Evolutionary conservation across 2,888 invertebrate genomes (phyloP).

Genomic region (Euspilapteryx auroguttella): DNA sequence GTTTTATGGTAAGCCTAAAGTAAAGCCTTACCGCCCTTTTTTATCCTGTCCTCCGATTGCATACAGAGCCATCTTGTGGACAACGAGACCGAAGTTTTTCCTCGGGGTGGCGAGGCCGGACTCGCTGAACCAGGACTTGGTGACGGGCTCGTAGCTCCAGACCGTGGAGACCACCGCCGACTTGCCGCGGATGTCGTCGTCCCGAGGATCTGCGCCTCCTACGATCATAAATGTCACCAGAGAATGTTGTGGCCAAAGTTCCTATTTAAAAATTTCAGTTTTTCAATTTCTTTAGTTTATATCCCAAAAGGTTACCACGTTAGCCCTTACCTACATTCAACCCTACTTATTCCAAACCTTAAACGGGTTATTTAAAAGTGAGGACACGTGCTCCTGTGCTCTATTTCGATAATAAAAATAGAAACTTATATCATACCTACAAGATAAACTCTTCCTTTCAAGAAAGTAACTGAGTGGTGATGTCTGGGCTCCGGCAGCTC

Average conservation of each 20-base stretch:
- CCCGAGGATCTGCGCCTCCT: constrained; percentile 69
- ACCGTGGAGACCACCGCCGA: constrained; percentile 63
- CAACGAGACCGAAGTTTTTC: constrained; percentile 72
- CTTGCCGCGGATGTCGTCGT: constrained; percentile 57
- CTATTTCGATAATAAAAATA: too few relatives aligned
- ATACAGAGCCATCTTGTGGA: constrained; percentile 65
- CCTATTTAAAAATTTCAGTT: constrained; percentile 2
- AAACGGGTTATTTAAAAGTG: too few relatives aligned
- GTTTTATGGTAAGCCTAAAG: too few relatives aligned
- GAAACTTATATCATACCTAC: too few relatives aligned
- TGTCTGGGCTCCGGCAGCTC: constrained; percentile 71
- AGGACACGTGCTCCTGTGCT: too few relatives aligned
- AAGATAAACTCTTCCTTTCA: constrained; percentile 67
- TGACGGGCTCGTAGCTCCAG: constrained; percentile 70
- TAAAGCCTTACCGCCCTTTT: constrained; percentile 56
- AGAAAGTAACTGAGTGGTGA: constrained; percentile 67
- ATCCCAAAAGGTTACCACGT: too few relatives aligned
- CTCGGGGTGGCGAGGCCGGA: constrained; percentile 60
- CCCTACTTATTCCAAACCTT: too few relatives aligned
- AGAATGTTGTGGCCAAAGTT: background rate
- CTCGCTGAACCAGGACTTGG: constrained; percentile 66
- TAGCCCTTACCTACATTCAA: too few relatives aligned
- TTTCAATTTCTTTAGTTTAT: too few relatives aligned
- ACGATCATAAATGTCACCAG: constrained; percentile 3
- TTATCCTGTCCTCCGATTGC: constrained; percentile 73